phyloP scores from a whole-genome alignment of 1,140 invertebrate genomes.

The Dendroctonus ponderosae region DNA sequence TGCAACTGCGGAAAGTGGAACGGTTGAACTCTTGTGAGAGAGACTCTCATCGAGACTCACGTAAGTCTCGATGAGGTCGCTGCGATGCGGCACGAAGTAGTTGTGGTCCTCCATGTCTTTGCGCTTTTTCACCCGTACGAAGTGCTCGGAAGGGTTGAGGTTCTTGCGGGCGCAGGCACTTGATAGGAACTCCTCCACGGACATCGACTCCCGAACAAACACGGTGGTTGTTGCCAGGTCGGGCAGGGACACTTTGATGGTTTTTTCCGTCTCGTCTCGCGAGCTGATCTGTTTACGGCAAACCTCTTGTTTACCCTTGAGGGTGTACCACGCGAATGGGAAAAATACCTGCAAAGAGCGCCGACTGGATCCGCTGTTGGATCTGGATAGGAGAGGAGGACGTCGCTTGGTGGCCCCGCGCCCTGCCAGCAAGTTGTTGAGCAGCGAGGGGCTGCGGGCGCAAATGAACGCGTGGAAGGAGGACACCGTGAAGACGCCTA shows the following conservation, averaged over 20 bases:
- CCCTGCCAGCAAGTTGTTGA: slow-evolving; percentile 89
- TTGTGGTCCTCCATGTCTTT: slow-evolving; percentile 94
- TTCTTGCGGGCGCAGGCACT: slow-evolving; percentile 86
- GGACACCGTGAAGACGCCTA: slow-evolving; percentile 96
- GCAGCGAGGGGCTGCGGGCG: slow-evolving; percentile 85
- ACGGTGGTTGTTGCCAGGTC: slow-evolving; percentile 77
- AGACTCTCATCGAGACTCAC: too few species aligned
- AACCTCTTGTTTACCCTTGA: neutral
- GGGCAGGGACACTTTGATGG: slow-evolving; percentile 85
- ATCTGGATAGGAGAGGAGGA: slow-evolving; percentile 81
- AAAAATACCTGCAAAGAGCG: slow-evolving; percentile 70
- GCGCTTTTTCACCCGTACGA: slow-evolving; percentile 90
- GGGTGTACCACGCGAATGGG: neutral
- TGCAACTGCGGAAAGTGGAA: slow-evolving; percentile 64
- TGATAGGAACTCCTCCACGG: slow-evolving; percentile 92
- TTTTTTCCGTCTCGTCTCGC: slow-evolving; percentile 79
- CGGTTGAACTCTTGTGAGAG: neutral
- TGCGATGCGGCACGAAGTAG: slow-evolving; percentile 90
- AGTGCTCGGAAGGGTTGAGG: slow-evolving; percentile 91
- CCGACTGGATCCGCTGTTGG: slow-evolving; percentile 81
- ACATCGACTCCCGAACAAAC: slow-evolving; percentile 85
- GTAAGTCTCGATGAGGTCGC: slow-evolving; percentile 91
- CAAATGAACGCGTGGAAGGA: slow-evolving; percentile 98
- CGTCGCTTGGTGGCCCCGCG: slow-evolving; percentile 84
- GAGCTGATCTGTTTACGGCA: slow-evolving; percentile 63